Evolutionary conservation across 2,888 invertebrate genomes (phyloP), one percentile per base, ranked within the genome.

Genomic region (Eupithecia centaureata): DNA sequence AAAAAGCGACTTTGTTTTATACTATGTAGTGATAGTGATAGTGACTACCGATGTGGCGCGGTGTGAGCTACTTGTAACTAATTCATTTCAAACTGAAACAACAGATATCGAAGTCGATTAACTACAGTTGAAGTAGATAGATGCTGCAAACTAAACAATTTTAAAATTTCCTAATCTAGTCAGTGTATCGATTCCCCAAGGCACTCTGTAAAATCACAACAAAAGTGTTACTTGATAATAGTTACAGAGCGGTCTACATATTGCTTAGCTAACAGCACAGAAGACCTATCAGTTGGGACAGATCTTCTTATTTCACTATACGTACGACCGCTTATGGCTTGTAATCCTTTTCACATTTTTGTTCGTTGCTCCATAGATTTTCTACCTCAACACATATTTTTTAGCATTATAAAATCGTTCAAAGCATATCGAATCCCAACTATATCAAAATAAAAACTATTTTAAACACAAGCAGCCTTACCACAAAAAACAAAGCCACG

Each of bases 231-330:
- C 22, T 22, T 47, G 47, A 66, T 68, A 70, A 64, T 66, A 69
- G 67, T 71, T 68, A 32, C 27, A 38, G n/a, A n/a, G 67, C 65
- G 72, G 73, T 73, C 64, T 70, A 65, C 67, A 71, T 70, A 70
- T 68, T 74, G 71, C 70, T 74, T 65, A 70, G 63, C 70, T 38
- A 65, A 71, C 65, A 68, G 58, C 38, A 38, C 18, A 63, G 60
- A 60, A 52, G 15, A 27, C 25, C 7, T 35, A 59, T 60, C 64
- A 42, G 12, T n/a, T 18, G 18, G n/a, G 18, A 57, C 22, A 12
- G 7, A 5, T 32, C 32, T 47, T n/a, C 22, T 47, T 47, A 47
- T 10, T 12, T 47, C 47, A 47, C 47, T 22, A 10, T 12, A 12
- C 22, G 38, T 35, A 5, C 15, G 15, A 35, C 15, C 13, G 12